Evolutionary conservation across 2,797 vertebrate genomes (phyloP).

Genomic region (Jordanella pulchra): DNA sequence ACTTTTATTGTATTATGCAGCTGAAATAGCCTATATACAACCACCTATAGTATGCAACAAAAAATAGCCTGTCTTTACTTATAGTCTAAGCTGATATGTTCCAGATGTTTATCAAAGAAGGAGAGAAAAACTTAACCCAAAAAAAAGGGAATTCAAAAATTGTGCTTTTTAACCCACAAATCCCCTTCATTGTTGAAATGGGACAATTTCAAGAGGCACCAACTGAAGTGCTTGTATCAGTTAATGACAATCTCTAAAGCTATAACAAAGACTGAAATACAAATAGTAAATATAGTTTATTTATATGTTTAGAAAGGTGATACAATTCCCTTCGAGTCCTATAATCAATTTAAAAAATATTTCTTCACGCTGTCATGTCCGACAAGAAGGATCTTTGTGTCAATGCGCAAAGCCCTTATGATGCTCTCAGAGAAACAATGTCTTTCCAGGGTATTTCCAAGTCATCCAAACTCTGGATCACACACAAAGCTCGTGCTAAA

Average conservation of each 20-base stretch:
- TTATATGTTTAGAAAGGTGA: constrained; percentile 77
- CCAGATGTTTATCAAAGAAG: constrained; percentile 64
- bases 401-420: constrained; percentile 79
- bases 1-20: constrained; percentile 60
- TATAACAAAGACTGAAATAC: constrained; percentile 79
- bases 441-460: constrained; percentile 54
- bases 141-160: constrained; percentile 63
- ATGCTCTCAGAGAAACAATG: constrained; percentile 64
- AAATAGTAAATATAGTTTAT: constrained; percentile 78
- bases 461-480: constrained; percentile 60
- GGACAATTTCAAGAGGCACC: constrained; percentile 73
- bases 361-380: constrained; percentile 38
- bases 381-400: constrained; percentile 61
- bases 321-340: constrained; percentile 60
- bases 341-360: constrained; percentile 70
- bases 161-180: constrained; percentile 85
- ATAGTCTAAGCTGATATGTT: constrained; percentile 69
- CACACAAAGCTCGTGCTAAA: constrained; percentile 69
- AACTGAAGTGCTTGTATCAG: constrained; percentile 66
- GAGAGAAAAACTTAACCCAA: constrained; percentile 49
- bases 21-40: constrained; percentile 82
- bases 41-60: constrained; percentile 69
- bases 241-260: constrained; percentile 77
- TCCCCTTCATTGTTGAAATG: constrained; percentile 77
- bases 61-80: constrained; percentile 66